A percentile compares a stretch with the other conserved stretches of the same genome.
Conservation (phyloP, 37 sponge, comb jelly and placozoan genomes). For the Halichondria panicea region DNA sequence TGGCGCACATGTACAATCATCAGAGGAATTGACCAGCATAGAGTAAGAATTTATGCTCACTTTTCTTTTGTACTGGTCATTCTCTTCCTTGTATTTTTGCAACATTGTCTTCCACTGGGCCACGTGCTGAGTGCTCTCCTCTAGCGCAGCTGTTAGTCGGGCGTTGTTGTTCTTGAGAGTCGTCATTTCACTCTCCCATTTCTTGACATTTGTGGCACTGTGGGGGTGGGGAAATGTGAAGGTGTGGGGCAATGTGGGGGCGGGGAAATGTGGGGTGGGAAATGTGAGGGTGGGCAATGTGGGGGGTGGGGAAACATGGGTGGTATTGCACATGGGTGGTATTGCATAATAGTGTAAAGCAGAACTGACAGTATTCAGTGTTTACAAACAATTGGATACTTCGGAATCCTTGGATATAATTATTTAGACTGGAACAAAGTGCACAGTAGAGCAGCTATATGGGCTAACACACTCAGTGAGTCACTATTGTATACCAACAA, state of each 20-base stretch:
- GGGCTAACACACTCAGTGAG: no score
- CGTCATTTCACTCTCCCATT: slow-evolving; percentile 92
- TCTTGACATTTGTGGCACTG: slow-evolving; percentile 79
- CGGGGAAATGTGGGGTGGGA: background rate
- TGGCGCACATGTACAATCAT: background rate
- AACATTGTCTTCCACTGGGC: slow-evolving; percentile 90
- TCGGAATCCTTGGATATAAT: no score
- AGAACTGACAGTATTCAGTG: no score
- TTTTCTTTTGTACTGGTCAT: slow-evolving; percentile 64
- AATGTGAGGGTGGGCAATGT: background rate
- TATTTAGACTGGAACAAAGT: no score
- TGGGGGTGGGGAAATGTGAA: background rate
- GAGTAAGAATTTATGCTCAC: slow-evolving; percentile 33
- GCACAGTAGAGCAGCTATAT: no score
- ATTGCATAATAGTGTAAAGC: no score
- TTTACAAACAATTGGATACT: no score
- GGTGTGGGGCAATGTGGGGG: background rate
- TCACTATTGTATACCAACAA: no score
- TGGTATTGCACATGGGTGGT: no score
- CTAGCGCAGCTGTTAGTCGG: slow-evolving; percentile 68
- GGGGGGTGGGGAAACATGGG: background rate
- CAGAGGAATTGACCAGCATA: background rate
- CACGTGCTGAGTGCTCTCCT: slow-evolving; percentile 84
- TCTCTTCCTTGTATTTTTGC: slow-evolving; percentile 84
- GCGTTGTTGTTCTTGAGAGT: slow-evolving; percentile 86